These are phyloP conservation scores for Hiodon tergisus DNA, from an alignment of 2,113 vertebrate species.

Conservation along the genomic window DNA sequence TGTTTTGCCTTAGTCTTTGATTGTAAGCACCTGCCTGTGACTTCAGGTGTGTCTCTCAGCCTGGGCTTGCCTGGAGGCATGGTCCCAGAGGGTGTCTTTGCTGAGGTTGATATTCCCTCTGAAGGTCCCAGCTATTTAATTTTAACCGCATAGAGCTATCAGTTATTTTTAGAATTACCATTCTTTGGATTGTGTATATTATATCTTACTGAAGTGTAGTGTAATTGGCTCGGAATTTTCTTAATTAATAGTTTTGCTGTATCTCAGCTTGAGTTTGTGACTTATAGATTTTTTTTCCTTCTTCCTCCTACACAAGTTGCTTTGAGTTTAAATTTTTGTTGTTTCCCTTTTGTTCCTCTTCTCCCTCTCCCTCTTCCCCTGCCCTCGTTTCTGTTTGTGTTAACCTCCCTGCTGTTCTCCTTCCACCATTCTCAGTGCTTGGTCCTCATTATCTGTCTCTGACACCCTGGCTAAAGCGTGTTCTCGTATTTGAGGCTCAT, in stretches of 20 bases:
- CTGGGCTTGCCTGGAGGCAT: not conserved
- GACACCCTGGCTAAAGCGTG: constrained; percentile 44
- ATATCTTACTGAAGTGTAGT: not conserved
- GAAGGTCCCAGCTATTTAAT: not conserved
- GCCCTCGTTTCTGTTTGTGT: constrained; percentile 10
- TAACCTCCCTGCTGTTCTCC: constrained; percentile 46
- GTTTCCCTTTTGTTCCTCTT: constrained; percentile 38
- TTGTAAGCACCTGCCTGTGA: no score
- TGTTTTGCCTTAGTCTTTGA: no score
- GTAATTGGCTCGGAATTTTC: not conserved
- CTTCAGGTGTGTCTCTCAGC: not conserved
- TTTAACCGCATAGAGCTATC: not conserved
- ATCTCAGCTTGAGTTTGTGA: not conserved
- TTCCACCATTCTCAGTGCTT: constrained; percentile 44
- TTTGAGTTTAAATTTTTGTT: constrained; percentile 35
- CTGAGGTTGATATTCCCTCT: not conserved
- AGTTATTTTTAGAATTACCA: no score
- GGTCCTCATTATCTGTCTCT: constrained; percentile 59
- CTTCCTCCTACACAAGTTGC: constrained; percentile 20
- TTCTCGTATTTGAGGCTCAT: constrained; percentile 52
- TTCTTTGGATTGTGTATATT: not conserved
- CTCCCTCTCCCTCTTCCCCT: constrained; percentile 3
- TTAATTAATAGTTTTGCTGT: constrained; percentile 44
- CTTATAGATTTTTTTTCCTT: constrained; percentile 8
- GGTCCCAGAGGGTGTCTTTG: not conserved